phyloP scores from a whole-genome alignment of 2,113 vertebrate genomes.

The Stegostoma tigrinum region DNA sequence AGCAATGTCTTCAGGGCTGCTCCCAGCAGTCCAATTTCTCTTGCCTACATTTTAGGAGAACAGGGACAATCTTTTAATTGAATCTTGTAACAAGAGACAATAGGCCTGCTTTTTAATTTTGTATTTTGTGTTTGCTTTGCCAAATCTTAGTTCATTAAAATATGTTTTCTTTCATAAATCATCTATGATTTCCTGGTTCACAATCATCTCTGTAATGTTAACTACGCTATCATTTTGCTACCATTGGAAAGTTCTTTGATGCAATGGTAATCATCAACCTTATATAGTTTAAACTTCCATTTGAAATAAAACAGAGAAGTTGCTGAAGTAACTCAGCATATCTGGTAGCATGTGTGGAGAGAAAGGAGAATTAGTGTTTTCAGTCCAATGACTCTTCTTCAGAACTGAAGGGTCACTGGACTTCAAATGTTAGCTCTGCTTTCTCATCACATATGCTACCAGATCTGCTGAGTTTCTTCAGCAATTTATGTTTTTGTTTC shows the following conservation, averaged over 20 bases:
- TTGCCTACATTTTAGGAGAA: neutral
- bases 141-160: neutral
- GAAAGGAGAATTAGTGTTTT: too few species aligned
- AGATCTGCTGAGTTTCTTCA: too few species aligned
- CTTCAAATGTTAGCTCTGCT: too few species aligned
- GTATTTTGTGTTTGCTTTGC: neutral
- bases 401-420: too few species aligned
- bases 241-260: neutral
- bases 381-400: too few species aligned
- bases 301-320: neutral
- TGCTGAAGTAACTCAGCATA: too few species aligned
- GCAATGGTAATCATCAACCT: neutral
- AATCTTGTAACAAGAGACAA: neutral
- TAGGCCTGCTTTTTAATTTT: neutral
- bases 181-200: neutral
- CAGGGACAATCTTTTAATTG: neutral
- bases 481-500: too few species aligned
- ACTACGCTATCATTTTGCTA: neutral
- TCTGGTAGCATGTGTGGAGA: too few species aligned
- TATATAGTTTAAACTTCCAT: neutral
- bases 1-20: neutral
- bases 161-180: neutral
- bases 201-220: neutral
- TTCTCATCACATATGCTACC: too few species aligned
- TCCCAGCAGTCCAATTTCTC: neutral